Evolutionary conservation across 2,113 vertebrate genomes (phyloP).

Genomic region (Hyperoodon ampullatus): DNA sequence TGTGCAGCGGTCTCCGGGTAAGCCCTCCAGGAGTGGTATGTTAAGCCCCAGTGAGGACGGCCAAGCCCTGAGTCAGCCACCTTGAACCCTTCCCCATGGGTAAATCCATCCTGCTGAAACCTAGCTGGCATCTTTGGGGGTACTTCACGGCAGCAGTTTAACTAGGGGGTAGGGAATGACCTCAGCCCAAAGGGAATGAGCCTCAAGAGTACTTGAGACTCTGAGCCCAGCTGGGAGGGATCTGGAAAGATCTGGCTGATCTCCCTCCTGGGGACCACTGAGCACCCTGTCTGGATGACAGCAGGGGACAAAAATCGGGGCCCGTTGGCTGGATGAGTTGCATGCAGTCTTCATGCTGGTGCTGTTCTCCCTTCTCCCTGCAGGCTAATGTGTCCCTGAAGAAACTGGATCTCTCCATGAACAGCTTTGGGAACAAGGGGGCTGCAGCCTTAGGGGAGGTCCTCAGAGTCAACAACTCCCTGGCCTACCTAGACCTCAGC

Average conservation of each 20-base stretch:
- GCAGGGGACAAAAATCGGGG: neutral
- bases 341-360: neutral
- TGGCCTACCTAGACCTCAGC: slow-evolving; percentile 90
- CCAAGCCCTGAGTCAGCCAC: accelerated
- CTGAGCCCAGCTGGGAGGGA: neutral
- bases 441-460: slow-evolving; percentile 92
- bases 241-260: neutral
- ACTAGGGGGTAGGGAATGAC: neutral
- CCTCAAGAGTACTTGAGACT: neutral
- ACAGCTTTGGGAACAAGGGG: slow-evolving; percentile 93
- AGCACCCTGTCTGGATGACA: neutral
- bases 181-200: neutral
- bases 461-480: slow-evolving; percentile 89
- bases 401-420: slow-evolving; percentile 92
- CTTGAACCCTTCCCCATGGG: neutral
- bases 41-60: accelerated
- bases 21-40: neutral
- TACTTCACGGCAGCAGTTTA: neutral
- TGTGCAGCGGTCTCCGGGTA: slow-evolving; percentile 93
- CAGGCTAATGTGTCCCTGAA: slow-evolving; percentile 90
- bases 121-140: neutral
- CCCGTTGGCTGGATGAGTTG: neutral
- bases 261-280: neutral
- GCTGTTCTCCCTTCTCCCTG: slow-evolving; percentile 44
- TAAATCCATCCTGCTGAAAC: neutral